Evolutionary conservation across 2,113 vertebrate species (phyloP).

Genomic region (Grammatotria lemairii): DNA sequence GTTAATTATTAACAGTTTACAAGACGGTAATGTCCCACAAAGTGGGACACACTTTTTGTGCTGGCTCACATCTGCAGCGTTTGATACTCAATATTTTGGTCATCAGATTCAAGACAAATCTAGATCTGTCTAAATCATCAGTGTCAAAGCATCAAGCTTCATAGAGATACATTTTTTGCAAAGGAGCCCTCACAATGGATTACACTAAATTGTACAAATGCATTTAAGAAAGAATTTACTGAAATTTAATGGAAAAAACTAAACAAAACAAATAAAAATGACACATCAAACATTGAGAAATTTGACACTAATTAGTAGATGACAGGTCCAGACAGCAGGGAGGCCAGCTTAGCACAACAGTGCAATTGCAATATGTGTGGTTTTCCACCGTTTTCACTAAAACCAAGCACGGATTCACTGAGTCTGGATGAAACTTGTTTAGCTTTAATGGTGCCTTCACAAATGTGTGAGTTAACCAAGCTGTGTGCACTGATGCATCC

Average conservation of each 20-base stretch:
- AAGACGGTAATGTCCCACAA: not conserved
- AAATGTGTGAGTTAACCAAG: not conserved
- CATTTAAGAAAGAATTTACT: not conserved
- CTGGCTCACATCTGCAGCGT: not conserved
- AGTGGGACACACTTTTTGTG: not conserved
- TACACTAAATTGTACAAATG: not conserved
- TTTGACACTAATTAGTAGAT: not conserved
- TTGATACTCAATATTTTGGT: not conserved
- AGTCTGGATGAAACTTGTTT: not conserved
- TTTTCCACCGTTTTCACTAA: not conserved
- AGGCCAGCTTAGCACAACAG: not conserved
- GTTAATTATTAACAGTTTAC: constrained; percentile 22
- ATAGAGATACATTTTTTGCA: not conserved
- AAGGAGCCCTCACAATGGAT: not conserved
- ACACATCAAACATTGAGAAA: not conserved
- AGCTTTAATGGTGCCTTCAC: not conserved
- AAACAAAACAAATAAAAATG: not conserved
- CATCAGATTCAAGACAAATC: not conserved
- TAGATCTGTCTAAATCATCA: not conserved
- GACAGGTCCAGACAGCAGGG: not conserved
- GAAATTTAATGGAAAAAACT: not conserved
- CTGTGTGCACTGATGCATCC: not conserved
- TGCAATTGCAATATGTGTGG: not conserved
- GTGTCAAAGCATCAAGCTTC: not conserved
- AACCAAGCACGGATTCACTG: not conserved